A percentile compares a stretch with the other conserved stretches of the same genome.
These are phyloP conservation scores for Agrochola litura DNA, from an alignment of 2,888 invertebrate genomes.

Conservation along the genomic window DNA sequence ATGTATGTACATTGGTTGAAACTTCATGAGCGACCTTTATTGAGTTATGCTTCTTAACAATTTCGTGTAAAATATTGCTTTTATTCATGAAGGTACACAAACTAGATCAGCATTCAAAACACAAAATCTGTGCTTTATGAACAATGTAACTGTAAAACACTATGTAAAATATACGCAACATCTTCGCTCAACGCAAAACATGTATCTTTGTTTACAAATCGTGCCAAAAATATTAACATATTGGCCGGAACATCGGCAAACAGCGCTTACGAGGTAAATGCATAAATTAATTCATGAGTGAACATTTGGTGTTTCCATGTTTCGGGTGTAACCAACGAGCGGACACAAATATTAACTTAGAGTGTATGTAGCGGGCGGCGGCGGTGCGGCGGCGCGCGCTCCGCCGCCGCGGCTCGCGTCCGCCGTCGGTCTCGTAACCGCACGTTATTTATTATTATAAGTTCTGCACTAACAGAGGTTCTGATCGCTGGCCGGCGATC, in stretches of 20 bases:
- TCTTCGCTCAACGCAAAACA: slow-evolving; percentile 77
- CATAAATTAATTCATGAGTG: slow-evolving; percentile 63
- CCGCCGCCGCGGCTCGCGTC: slow-evolving; percentile 78
- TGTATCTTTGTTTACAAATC: slow-evolving; percentile 74
- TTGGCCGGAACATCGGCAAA: slow-evolving; percentile 87
- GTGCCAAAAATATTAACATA: slow-evolving; percentile 82
- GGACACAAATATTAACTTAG: slow-evolving; percentile 88
- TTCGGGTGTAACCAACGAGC: slow-evolving; percentile 84
- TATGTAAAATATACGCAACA: slow-evolving; percentile 83
- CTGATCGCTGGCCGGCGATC: slow-evolving; percentile 84
- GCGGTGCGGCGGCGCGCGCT: slow-evolving; percentile 76
- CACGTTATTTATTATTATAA: slow-evolving; percentile 89
- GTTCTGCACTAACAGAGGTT: slow-evolving; percentile 89
- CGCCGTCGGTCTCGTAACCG: slow-evolving; percentile 83
- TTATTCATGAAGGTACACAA: slow-evolving; percentile 72
- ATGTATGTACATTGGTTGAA: slow-evolving; percentile 64
- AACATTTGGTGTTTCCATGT: slow-evolving; percentile 86
- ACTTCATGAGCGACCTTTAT: slow-evolving; percentile 59
- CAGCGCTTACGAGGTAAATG: slow-evolving; percentile 80
- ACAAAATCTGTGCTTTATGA: slow-evolving; percentile 80
- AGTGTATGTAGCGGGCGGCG: slow-evolving; percentile 78
- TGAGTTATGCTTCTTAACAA: slow-evolving; percentile 57
- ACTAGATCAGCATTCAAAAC: slow-evolving; percentile 82
- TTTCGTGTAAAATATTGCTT: slow-evolving; percentile 74
- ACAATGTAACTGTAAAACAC: slow-evolving; percentile 81